Percentiles rank a stretch among this genome's conserved stretches.
phyloP scores from a whole-genome alignment of 92 coral and sea anemone genomes.

The Epizoanthus illoricatus region DNA sequence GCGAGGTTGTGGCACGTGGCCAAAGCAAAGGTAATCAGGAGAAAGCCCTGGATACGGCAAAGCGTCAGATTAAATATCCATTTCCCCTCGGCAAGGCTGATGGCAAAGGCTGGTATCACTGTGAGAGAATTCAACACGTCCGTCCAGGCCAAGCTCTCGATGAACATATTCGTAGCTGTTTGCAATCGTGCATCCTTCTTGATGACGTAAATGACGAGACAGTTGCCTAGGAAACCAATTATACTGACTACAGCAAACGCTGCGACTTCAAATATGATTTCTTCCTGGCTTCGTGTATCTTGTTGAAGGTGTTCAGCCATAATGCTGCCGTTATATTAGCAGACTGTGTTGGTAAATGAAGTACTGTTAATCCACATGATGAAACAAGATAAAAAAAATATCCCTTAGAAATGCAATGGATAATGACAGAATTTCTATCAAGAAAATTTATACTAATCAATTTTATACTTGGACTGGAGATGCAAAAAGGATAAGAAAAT shows the following conservation, averaged over 20 bases:
- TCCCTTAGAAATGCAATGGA: too few species aligned
- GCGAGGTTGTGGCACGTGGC: not conserved
- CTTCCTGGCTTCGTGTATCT: not conserved
- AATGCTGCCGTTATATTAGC: too few species aligned
- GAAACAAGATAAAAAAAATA: too few species aligned
- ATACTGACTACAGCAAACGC: not conserved
- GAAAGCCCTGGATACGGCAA: conserved; percentile 8
- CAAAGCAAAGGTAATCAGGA: not conserved
- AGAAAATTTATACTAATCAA: too few species aligned
- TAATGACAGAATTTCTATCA: too few species aligned
- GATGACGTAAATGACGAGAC: not conserved
- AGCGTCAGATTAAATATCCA: not conserved
- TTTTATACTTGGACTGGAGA: too few species aligned
- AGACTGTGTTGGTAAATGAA: too few species aligned
- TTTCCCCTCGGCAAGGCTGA: not conserved
- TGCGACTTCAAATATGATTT: not conserved
- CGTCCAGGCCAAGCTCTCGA: conserved; percentile 1
- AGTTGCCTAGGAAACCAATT: not conserved
- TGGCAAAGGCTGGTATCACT: conserved; percentile 1
- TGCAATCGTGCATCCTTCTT: not conserved
- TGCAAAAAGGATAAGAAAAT: too few species aligned
- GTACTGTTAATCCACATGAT: too few species aligned
- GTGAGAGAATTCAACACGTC: not conserved
- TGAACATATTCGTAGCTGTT: not conserved
- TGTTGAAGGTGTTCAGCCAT: not conserved